phyloP scores from a whole-genome alignment of 2,113 vertebrate genomes.

The Azemiops feae region DNA sequence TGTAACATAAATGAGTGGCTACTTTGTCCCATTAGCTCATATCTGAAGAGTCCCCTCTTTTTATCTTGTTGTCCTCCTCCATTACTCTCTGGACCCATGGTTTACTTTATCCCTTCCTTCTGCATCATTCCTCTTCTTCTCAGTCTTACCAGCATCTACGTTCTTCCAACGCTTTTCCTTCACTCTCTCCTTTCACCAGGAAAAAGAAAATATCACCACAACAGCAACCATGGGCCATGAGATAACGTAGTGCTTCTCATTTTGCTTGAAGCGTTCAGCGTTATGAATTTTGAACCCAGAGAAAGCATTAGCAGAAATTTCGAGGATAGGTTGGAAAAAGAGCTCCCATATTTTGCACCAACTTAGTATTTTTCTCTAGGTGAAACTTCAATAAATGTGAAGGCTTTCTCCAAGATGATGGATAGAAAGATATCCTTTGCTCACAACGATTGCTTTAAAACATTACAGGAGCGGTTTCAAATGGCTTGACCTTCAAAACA shows the following conservation, averaged over 20 bases:
- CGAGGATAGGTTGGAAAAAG: not conserved
- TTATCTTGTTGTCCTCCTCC: not conserved
- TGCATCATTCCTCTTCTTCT: not conserved
- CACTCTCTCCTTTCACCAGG: not conserved
- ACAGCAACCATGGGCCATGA: not conserved
- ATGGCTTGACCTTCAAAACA: not conserved
- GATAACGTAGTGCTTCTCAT: not conserved
- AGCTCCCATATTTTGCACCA: not conserved
- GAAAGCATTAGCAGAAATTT: not conserved
- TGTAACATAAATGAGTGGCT: slow-evolving; percentile 11
- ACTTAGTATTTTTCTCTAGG: not conserved
- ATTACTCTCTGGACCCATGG: not conserved
- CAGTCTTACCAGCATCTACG: not conserved
- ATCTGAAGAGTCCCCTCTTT: not conserved
- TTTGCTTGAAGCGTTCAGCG: not conserved
- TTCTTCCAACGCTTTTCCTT: not conserved
- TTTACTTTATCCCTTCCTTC: not conserved
- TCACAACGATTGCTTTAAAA: not conserved
- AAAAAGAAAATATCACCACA: not conserved
- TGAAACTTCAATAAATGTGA: not conserved
- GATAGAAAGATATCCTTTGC: not conserved
- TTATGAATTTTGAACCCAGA: not conserved
- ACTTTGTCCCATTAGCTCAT: slow-evolving; percentile 5
- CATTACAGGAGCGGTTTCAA: not conserved
- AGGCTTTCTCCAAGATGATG: not conserved